Conservation (phyloP, 2,113 vertebrate species). For the Lycocorax pyrrhopterus region DNA sequence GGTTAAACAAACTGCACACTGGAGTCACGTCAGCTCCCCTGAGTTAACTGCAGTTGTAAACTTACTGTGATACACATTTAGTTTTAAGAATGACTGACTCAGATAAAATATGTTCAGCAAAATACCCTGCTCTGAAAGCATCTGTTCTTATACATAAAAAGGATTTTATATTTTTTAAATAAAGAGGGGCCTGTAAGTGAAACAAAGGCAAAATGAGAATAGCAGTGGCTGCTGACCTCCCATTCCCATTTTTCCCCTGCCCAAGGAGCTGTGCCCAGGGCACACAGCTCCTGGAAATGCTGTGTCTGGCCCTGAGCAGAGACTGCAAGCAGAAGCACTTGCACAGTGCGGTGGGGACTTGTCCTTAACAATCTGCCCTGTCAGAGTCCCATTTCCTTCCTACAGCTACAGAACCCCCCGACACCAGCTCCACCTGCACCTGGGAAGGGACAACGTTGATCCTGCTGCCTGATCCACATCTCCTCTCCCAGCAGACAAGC, state of each 20-base stretch:
- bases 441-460: neutral
- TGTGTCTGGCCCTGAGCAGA: neutral
- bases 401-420: neutral
- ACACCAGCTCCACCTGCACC: neutral
- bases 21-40: neutral
- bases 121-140: neutral
- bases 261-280: neutral
- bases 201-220: neutral
- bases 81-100: neutral
- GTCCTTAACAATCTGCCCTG: neutral
- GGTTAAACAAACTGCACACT: neutral
- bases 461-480: neutral
- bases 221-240: neutral
- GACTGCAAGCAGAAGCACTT: neutral
- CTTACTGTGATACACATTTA: neutral
- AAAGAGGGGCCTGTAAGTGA: neutral
- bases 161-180: neutral
- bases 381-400: constrained; percentile 15
- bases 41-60: neutral
- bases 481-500: neutral
- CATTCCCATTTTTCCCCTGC: neutral
- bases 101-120: neutral
- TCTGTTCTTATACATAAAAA: neutral
- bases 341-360: neutral
- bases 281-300: neutral